Percentiles rank a stretch among this genome's conserved stretches.
phyloP scores from a whole-genome alignment of 2,113 vertebrate species.

The Anhinga anhinga region DNA sequence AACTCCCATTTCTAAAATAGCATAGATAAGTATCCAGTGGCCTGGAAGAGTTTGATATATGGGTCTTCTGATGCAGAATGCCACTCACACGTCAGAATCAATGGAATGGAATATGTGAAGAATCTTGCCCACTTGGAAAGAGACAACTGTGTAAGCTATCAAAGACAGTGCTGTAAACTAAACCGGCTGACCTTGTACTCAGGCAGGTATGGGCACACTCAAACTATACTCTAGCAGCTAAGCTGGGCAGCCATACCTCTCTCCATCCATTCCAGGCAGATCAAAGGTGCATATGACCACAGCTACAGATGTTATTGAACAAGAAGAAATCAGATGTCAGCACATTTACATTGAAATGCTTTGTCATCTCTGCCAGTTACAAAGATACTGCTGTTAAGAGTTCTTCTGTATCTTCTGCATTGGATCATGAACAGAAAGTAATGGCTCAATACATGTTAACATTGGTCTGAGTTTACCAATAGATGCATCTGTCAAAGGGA shows the following conservation, averaged over 20 bases:
- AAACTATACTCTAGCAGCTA: not conserved
- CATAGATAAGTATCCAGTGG: not conserved
- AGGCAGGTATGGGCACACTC: not conserved
- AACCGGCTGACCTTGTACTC: not conserved
- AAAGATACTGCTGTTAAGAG: not conserved
- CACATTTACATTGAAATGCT: not conserved
- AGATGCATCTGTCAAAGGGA: not conserved
- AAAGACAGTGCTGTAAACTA: not conserved
- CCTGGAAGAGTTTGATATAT: not conserved
- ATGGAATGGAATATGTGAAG: not conserved
- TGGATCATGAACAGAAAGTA: not conserved
- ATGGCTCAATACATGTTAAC: not conserved
- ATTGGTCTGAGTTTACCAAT: not conserved
- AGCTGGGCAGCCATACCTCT: not conserved
- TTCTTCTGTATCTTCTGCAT: not conserved
- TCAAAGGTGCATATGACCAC: not conserved
- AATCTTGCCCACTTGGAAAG: not conserved
- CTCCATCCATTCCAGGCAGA: not conserved
- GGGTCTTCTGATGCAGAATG: not conserved
- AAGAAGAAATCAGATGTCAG: not conserved
- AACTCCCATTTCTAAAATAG: not conserved
- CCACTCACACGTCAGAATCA: not conserved
- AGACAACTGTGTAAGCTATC: not conserved
- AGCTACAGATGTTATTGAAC: not conserved
- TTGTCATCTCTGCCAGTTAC: not conserved